Conservation (phyloP, 2,888 invertebrate genomes). For the Tetramorium bicarinatum region DNA sequence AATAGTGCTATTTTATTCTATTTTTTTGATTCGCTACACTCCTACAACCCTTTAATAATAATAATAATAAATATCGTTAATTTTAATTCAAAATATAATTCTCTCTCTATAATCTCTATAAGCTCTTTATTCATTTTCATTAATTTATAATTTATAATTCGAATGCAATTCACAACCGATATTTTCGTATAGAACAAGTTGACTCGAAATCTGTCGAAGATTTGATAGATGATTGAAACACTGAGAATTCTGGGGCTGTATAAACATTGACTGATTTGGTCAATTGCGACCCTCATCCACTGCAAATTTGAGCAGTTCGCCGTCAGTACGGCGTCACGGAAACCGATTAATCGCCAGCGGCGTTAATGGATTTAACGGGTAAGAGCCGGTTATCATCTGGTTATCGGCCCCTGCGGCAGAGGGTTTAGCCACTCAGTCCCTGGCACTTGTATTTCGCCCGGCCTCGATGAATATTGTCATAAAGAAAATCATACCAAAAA, state of each 20-base stretch:
- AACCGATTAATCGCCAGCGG: slow-evolving; percentile 53
- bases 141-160: not conserved
- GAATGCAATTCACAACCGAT: not conserved
- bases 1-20: not conserved
- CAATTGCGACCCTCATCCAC: not conserved
- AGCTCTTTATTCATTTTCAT: not conserved
- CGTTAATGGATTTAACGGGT: slow-evolving; percentile 62
- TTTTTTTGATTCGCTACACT: not conserved
- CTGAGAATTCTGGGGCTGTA: not conserved
- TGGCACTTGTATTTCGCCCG: slow-evolving; percentile 11
- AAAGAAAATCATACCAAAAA: slow-evolving; percentile 4
- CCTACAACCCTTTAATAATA: not conserved
- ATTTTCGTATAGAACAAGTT: not conserved
- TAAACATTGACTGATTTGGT: slow-evolving; percentile 28
- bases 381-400: slow-evolving; percentile 56
- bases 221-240: slow-evolving; percentile 22
- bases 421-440: slow-evolving; percentile 21
- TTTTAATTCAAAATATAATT: not conserved
- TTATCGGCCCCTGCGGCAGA: slow-evolving; percentile 41
- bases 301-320: slow-evolving; percentile 31
- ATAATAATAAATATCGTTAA: not conserved
- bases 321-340: slow-evolving; percentile 50
- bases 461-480: not conserved
- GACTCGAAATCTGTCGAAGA: slow-evolving; percentile 9
- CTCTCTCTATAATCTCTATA: not conserved